Conservation (phyloP, 2,113 vertebrate species). For the Prochilodus magdalenae region DNA sequence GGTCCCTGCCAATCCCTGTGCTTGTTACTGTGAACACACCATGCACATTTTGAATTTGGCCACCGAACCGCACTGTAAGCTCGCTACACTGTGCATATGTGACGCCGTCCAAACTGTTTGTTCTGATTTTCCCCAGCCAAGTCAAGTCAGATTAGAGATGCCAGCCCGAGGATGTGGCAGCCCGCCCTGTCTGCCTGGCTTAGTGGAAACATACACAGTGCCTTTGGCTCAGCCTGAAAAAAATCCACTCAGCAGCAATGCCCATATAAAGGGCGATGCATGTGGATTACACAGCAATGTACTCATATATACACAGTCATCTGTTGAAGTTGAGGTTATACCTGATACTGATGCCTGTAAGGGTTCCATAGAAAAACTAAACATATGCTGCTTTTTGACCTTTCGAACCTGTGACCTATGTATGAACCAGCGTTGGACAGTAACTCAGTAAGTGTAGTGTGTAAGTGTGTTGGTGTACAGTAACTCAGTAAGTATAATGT, state of each 20-base stretch:
- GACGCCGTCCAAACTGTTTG: constrained; percentile 42
- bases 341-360: no score
- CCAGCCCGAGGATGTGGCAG: constrained; percentile 28
- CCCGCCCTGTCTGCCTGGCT: constrained; percentile 48
- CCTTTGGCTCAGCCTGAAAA: constrained; percentile 37
- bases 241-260: not conserved
- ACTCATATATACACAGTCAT: not conserved
- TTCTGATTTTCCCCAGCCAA: constrained; percentile 34
- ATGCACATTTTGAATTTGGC: constrained; percentile 29
- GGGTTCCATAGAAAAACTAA: no score
- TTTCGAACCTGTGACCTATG: no score
- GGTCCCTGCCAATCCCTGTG: not conserved
- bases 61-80: not conserved
- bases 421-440: no score
- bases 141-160: constrained; percentile 44
- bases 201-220: constrained; percentile 36
- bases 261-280: not conserved
- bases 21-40: constrained; percentile 13
- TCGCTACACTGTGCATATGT: not conserved
- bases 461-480: no score
- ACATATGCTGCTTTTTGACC: no score
- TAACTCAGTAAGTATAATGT: no score
- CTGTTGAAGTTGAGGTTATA: no score
- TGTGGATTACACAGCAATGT: not conserved
- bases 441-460: no score